phyloP scores from a whole-genome alignment of 1,140 invertebrate species.

The Drosophila virilis region DNA sequence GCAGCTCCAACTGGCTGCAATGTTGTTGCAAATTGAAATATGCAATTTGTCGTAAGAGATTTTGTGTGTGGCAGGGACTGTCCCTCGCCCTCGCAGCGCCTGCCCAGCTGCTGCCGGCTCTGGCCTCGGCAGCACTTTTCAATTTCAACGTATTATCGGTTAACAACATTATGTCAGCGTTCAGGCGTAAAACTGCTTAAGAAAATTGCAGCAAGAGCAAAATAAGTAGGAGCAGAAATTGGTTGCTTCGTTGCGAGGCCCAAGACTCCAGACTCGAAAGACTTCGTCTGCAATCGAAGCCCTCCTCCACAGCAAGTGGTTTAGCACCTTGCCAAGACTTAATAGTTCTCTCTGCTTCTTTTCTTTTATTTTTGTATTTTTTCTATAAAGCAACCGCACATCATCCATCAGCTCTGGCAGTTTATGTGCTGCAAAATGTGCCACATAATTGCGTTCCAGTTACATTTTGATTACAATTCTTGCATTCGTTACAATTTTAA shows the following conservation, averaged over 20 bases:
- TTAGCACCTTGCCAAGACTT: conserved; percentile 57
- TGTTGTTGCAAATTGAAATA: conserved; percentile 82
- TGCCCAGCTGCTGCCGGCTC: conserved; percentile 1
- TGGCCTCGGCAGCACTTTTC: conserved; percentile 54
- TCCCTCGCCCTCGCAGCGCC: conserved; percentile 9
- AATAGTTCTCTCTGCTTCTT: conserved; percentile 57
- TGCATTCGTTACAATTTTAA: conserved; percentile 22
- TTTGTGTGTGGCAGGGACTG: conserved; percentile 64
- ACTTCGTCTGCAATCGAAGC: conserved; percentile 51
- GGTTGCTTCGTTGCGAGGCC: conserved; percentile 7
- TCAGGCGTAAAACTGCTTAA: conserved; percentile 83
- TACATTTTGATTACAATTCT: conserved; percentile 74
- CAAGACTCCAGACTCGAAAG: not conserved
- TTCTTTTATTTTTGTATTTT: conserved; percentile 35
- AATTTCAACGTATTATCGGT: conserved; percentile 83
- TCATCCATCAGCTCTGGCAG: conserved; percentile 43
- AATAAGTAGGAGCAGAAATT: conserved; percentile 45
- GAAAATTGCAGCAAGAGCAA: conserved; percentile 64
- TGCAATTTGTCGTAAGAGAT: conserved; percentile 81
- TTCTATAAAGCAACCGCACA: conserved; percentile 10
- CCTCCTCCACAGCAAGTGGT: conserved; percentile 53
- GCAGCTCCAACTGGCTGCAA: conserved; percentile 39
- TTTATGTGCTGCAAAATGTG: conserved; percentile 53
- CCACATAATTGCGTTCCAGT: conserved; percentile 79
- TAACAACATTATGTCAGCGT: conserved; percentile 83